Conservation (phyloP, 2,888 invertebrate genomes). For the Spialia ferax region DNA sequence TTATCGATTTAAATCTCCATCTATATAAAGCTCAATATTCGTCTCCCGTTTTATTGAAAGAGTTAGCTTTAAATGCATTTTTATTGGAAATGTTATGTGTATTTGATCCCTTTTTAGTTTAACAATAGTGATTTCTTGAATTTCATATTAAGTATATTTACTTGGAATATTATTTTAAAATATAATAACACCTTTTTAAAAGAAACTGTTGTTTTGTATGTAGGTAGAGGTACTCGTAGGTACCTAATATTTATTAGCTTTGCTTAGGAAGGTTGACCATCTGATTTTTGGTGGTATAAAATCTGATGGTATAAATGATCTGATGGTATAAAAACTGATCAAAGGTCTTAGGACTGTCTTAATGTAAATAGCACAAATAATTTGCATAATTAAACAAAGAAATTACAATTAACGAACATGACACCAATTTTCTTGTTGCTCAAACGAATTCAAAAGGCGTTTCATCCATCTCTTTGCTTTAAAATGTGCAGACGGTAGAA, state of each 20-base stretch:
- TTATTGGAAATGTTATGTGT: conserved; percentile 37
- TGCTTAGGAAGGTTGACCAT: too few species aligned
- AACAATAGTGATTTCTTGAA: background rate
- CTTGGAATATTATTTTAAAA: background rate
- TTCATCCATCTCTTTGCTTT: conserved; percentile 16
- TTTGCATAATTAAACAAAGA: too few species aligned
- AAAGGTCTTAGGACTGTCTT: too few species aligned
- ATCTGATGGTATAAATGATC: too few species aligned
- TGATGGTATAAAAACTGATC: too few species aligned
- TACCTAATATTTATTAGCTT: too few species aligned
- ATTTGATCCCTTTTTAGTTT: conserved; percentile 40
- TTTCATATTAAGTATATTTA: background rate
- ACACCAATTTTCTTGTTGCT: conserved; percentile 47
- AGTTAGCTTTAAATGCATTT: conserved; percentile 49
- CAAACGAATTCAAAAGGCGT: conserved; percentile 49
- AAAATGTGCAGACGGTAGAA: conserved; percentile 13
- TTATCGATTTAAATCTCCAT: conserved; percentile 74
- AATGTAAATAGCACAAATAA: too few species aligned
- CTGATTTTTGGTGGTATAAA: too few species aligned
- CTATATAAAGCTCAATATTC: conserved; percentile 58
- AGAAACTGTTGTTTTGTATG: too few species aligned
- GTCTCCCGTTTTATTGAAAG: conserved; percentile 49
- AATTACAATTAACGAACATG: background rate
- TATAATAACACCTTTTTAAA: too few species aligned
- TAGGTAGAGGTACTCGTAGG: too few species aligned